A percentile compares a stretch with the other conserved stretches of the same genome.
Conservation (phyloP, 2,113 vertebrate species). For the Nerophis lumbriciformis region DNA sequence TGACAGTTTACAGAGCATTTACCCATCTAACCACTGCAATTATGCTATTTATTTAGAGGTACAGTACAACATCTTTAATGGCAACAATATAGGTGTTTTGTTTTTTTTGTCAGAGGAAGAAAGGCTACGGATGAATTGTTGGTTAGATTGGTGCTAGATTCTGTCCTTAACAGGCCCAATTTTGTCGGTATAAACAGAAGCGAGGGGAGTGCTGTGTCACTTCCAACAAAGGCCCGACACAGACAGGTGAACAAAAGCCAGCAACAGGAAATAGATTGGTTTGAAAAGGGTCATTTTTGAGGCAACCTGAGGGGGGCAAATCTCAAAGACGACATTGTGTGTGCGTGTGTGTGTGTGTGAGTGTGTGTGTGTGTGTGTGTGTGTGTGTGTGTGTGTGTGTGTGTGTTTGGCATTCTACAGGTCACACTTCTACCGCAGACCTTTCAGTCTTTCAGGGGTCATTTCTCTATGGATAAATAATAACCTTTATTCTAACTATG, state of each 20-base stretch:
- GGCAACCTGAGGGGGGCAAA: conserved; percentile 7
- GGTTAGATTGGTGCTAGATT: conserved; percentile 30
- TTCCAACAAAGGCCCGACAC: conserved; percentile 41
- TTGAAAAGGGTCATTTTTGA: conserved; percentile 39
- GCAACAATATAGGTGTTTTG: conserved; percentile 32
- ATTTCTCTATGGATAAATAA: neutral
- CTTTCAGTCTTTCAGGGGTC: neutral
- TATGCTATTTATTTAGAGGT: conserved; percentile 54
- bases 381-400: no score
- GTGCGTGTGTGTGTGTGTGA: no score
- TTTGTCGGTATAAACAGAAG: conserved; percentile 44
- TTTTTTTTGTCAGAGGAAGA: conserved; percentile 20
- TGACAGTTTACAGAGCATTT: conserved; percentile 65
- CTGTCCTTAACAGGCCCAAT: conserved; percentile 38
- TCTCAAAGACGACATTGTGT: neutral
- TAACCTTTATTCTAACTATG: neutral
- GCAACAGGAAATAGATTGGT: conserved; percentile 22
- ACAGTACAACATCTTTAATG: conserved; percentile 53
- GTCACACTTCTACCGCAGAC: neutral
- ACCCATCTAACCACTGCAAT: conserved; percentile 68
- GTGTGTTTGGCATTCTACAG: no score
- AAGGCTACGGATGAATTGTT: conserved; percentile 53
- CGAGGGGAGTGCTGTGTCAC: conserved; percentile 33
- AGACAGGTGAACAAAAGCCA: conserved; percentile 49
- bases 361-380: no score